A percentile compares a stretch with the other conserved stretches of the same genome.
Evolutionary conservation across 2,797 vertebrate genomes (phyloP).

Genomic region (Crenichthys baileyi): DNA sequence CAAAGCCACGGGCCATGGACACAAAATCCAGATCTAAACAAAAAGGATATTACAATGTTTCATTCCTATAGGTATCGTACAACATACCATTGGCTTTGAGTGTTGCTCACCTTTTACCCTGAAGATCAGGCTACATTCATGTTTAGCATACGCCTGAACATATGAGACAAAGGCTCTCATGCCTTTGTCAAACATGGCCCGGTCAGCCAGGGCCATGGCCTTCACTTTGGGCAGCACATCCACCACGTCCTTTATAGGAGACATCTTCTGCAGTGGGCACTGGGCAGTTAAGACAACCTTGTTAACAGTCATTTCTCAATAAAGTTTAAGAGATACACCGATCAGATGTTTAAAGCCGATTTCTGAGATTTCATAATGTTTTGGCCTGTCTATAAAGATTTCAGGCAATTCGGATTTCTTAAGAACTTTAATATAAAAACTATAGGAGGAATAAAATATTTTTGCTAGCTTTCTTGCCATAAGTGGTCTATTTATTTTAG

Average conservation of each 20-base stretch:
- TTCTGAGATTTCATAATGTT: too few species aligned
- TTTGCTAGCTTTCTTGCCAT: background rate
- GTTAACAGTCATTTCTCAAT: background rate
- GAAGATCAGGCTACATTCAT: conserved; percentile 96
- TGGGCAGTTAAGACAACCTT: conserved; percentile 44
- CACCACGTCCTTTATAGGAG: conserved; percentile 71
- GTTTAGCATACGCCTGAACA: conserved; percentile 93
- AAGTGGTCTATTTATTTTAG: too few species aligned
- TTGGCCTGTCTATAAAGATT: too few species aligned
- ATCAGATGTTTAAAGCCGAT: background rate
- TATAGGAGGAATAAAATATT: background rate
- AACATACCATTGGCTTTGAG: background rate
- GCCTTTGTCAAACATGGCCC: conserved; percentile 91
- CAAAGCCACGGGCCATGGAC: conserved; percentile 88
- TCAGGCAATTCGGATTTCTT: background rate
- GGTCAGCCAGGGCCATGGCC: conserved; percentile 85
- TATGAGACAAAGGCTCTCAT: conserved; percentile 93
- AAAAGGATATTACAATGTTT: background rate
- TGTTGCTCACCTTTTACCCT: conserved; percentile 87
- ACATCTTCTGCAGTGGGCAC: conserved; percentile 92
- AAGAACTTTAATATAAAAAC: background rate
- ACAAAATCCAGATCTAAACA: conserved; percentile 90
- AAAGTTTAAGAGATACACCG: background rate
- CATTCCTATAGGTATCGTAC: background rate
- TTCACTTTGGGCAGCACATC: conserved; percentile 89